phyloP scores from a whole-genome alignment of 2,113 vertebrate genomes.

The Recurvirostra avosetta region DNA sequence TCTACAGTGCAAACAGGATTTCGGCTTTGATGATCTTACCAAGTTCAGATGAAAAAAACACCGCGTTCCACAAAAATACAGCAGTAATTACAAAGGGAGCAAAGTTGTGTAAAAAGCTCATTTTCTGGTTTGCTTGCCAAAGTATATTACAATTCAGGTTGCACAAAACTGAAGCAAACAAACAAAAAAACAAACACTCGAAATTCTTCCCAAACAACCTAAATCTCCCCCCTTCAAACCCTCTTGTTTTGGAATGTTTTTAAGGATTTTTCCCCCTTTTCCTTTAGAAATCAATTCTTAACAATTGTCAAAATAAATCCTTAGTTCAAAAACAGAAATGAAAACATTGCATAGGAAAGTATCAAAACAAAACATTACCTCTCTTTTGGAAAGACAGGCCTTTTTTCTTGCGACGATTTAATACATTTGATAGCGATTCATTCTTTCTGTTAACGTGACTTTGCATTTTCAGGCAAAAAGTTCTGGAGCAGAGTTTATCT shows the following conservation, averaged over 20 bases:
- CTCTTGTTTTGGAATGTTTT: neutral
- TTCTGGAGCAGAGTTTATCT: neutral
- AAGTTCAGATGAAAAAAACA: neutral
- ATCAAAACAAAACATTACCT: constrained; percentile 37
- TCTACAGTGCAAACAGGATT: neutral
- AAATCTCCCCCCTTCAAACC: neutral
- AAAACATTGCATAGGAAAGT: neutral
- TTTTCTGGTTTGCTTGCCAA: constrained; percentile 34
- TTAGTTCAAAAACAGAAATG: neutral
- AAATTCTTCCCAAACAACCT: neutral
- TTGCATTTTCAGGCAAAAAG: constrained; percentile 28
- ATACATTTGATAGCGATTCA: neutral
- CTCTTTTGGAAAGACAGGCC: neutral
- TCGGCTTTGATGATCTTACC: neutral
- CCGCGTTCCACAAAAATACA: constrained; percentile 16
- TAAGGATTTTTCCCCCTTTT: neutral
- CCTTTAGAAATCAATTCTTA: neutral
- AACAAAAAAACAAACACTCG: neutral
- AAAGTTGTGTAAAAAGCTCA: constrained; percentile 31
- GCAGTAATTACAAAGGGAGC: constrained; percentile 16
- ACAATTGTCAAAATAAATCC: neutral
- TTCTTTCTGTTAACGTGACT: neutral
- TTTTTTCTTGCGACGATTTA: neutral
- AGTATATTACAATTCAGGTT: neutral
- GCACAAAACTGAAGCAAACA: neutral